Evolutionary conservation across 2,888 invertebrate species (phyloP), one percentile per base, ranked within the genome.

Genomic region (Drosophila vallismaia): DNA sequence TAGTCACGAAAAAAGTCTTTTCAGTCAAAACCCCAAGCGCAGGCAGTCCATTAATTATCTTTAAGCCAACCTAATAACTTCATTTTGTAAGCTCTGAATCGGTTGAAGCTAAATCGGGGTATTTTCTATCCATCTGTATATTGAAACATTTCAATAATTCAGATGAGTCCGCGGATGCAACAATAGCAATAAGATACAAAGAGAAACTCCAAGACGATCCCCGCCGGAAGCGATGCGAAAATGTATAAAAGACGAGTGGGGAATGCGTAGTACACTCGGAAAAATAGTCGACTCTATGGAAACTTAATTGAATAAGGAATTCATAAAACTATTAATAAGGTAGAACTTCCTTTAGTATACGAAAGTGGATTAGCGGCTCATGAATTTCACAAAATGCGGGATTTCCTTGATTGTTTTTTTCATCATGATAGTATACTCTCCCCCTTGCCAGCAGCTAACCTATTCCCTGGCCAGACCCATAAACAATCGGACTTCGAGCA

Each of bases 151-250:
- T 31, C 54, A 53, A 24, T 24, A 24, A 42, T 33, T 31, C 19
- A 31, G 40, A 53, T 31, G 26, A 14, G 14, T 42, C 36, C 6
- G 28, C 36, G 19, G 5, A 38, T 31, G 66, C 29, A 38, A 2
- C 24, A 29, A 36, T 51, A 45, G 12, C 9, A 33, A 29, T 14
- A 10, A 51, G 44, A 40, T 26, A 31, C n/a, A 8, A 29, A 4
- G 62, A 51, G 42, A 36, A 44, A 36, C 44, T 14, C 33, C 49
- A 49, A 42, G 48, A 44, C 66, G 38, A 70, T 58, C 49, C 31
- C 67, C 55, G 33, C 55, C 79, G 79, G 85, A 79, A 79, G 82
- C 69, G 45, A 12, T 49, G 58, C 33, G 45, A 46, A 42, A 52
- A 36, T 63, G 62, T 44, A 68, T 67, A 70, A 81, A 69, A 80